These are phyloP conservation scores for Tricholaema leucomelas DNA, from an alignment of 2,113 vertebrate species.

Conservation along the genomic window DNA sequence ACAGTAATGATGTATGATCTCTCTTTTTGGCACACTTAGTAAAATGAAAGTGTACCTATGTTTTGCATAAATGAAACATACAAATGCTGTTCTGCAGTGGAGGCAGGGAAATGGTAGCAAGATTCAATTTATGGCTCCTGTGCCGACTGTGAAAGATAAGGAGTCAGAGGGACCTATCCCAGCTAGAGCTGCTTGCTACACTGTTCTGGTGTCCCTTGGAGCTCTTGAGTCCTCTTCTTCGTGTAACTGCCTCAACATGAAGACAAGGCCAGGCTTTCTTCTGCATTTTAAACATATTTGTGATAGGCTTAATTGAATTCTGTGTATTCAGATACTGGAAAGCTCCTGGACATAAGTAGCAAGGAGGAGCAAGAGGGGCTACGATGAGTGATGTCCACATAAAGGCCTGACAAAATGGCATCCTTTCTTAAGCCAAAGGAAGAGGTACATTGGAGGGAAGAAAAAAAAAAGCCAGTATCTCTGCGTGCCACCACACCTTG, in stretches of 20 bases:
- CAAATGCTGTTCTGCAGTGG: not conserved
- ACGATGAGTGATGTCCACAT: accelerated
- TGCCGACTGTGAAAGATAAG: not conserved
- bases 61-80: not conserved
- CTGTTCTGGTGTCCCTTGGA: not conserved
- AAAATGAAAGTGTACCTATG: not conserved
- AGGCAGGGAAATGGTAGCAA: not conserved
- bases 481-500: not conserved
- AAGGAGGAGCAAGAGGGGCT: not conserved
- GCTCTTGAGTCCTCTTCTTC: not conserved
- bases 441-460: not conserved
- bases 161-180: not conserved
- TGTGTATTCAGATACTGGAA: not conserved
- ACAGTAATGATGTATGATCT: not conserved
- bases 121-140: not conserved
- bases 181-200: not conserved
- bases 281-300: not conserved
- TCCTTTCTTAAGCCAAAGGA: not conserved
- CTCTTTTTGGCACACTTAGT: constrained; percentile 16
- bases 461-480: not conserved
- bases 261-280: not conserved
- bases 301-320: not conserved
- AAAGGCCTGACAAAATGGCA: not conserved
- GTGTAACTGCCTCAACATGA: not conserved
- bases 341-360: not conserved